Percentiles rank a stretch among this genome's conserved stretches.
These are phyloP conservation scores for Hermaeophaga mercurialis DNA, from an alignment of 2,888 invertebrate species.

Conservation along the genomic window DNA sequence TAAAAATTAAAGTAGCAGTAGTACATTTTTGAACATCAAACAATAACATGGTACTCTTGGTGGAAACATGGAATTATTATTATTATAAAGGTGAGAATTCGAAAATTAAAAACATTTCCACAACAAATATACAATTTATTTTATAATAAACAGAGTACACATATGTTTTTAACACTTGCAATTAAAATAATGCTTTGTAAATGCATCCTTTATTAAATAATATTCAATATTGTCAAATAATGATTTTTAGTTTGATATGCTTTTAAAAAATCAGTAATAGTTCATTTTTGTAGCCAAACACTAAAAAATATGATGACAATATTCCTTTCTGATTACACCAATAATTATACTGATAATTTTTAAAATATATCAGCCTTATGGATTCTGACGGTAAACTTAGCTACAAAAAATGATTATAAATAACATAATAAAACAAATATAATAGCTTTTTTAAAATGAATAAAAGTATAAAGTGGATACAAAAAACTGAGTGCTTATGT, in stretches of 20 bases:
- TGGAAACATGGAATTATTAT: neutral
- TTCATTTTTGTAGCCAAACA: slow-evolving; percentile 11
- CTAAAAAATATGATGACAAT: too few relatives aligned
- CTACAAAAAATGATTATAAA: slow-evolving; percentile 1
- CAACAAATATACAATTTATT: slow-evolving; percentile 46
- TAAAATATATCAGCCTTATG: too few relatives aligned
- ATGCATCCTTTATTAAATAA: slow-evolving; percentile 38
- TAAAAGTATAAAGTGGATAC: slow-evolving; percentile 13
- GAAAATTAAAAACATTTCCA: slow-evolving; percentile 22
- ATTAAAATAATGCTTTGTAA: slow-evolving; percentile 39
- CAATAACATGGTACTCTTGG: too few relatives aligned
- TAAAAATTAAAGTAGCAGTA: neutral
- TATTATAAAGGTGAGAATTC: neutral
- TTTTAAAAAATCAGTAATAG: slow-evolving; percentile 24
- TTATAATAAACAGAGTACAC: slow-evolving; percentile 42
- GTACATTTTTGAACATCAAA: too few relatives aligned
- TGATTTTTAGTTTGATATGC: slow-evolving; percentile 30
- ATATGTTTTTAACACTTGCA: slow-evolving; percentile 35
- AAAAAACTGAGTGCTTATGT: slow-evolving; percentile 14
- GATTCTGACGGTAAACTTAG: neutral
- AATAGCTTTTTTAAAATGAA: too few relatives aligned
- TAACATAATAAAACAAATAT: too few relatives aligned
- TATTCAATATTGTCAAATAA: slow-evolving; percentile 34
- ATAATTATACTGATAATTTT: too few relatives aligned
- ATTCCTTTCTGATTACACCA: too few relatives aligned